Base-by-base conservation (phyloP, 2,797 vertebrate genomes). In the Lerista edwardsae region DNA sequence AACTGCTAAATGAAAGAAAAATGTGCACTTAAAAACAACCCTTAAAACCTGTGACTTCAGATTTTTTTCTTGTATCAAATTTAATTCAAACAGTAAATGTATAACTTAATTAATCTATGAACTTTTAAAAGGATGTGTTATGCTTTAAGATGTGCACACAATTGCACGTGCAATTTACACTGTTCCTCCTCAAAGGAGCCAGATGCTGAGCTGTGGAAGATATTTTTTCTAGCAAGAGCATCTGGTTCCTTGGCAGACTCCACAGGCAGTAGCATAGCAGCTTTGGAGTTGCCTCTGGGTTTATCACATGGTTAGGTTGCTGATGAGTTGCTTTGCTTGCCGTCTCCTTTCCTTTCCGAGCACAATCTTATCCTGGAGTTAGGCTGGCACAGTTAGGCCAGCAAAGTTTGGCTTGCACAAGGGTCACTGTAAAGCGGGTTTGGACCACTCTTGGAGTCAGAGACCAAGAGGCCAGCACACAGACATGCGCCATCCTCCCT, bases 161-260 rank as follows among this genome's bases (percentile, higher is more conserved):
- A 14, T 88, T 89, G 84, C 61, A 27, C 75, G 29, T 57, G 78
- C 69, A 89, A 87, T 51, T 88, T 68, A 55, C 79, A 84, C 61
- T 85, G 34, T 88, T 88, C 6, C 23, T 92, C 91, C 90, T 86
- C 77, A 86, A 78, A 87, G 84, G 67, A 82, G 91, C 72, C 79
- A 88, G 90, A 92, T 92, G 88, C 88, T 82, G 86, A 91, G 85
- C 89, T 91, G 83, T 86, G 86, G 88, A 89, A 93, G 91, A 91
- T 95, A 91, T 94, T 95, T 96, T 44, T 93, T 94, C 88, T 95
- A 95, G 92, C 90, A 91, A 88, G 36, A 94, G 91, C 94, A 95
- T 96, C 95, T 96, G 94, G 90, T 89, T 94, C 88, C 89, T 94
- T 95, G 94, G 94, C 95, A 95, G 85, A 72, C 47, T 87, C 86